These are phyloP conservation scores for Pelodytes ibericus DNA, from an alignment of 2,797 vertebrate species.

Conservation along the genomic window DNA sequence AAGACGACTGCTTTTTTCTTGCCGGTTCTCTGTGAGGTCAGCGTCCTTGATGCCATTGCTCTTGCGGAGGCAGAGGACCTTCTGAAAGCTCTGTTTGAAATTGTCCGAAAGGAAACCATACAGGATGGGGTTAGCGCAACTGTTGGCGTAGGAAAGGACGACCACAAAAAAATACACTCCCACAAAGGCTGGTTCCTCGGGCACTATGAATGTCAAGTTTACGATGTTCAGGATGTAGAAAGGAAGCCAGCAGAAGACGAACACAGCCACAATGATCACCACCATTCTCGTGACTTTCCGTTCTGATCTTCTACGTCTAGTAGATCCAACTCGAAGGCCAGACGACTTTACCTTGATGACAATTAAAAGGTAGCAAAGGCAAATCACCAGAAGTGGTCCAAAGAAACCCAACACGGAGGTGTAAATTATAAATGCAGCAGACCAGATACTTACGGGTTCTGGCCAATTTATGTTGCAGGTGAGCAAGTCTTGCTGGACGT, in stretches of 20 bases:
- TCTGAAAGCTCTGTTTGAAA: conserved; percentile 87
- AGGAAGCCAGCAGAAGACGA: conserved; percentile 91
- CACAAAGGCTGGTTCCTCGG: conserved; percentile 70
- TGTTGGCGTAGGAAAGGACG: conserved; percentile 91
- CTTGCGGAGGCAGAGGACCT: conserved; percentile 75
- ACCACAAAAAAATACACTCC: conserved; percentile 85
- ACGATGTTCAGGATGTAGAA: conserved; percentile 90
- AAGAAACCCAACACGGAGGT: conserved; percentile 89
- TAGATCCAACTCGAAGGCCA: conserved; percentile 79
- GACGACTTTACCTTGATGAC: conserved; percentile 88
- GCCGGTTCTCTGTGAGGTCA: conserved; percentile 76
- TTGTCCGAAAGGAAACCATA: conserved; percentile 92
- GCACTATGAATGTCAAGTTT: conserved; percentile 85
- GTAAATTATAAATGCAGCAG: conserved; percentile 87
- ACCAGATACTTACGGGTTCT: conserved; percentile 78
- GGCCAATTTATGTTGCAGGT: conserved; percentile 95
- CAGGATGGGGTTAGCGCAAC: conserved; percentile 91
- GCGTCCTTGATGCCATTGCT: conserved; percentile 78
- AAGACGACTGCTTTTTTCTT: conserved; percentile 80
- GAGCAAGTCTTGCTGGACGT: conserved; percentile 78
- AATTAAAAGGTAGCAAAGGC: conserved; percentile 90
- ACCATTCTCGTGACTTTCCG: conserved; percentile 94
- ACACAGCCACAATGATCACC: conserved; percentile 90
- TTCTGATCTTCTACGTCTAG: conserved; percentile 81
- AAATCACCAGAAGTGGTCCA: conserved; percentile 86